Evolutionary conservation across 2,797 vertebrate genomes (phyloP), one percentile per base, ranked within the genome.

Genomic region (Notoglanidium macrostoma): DNA sequence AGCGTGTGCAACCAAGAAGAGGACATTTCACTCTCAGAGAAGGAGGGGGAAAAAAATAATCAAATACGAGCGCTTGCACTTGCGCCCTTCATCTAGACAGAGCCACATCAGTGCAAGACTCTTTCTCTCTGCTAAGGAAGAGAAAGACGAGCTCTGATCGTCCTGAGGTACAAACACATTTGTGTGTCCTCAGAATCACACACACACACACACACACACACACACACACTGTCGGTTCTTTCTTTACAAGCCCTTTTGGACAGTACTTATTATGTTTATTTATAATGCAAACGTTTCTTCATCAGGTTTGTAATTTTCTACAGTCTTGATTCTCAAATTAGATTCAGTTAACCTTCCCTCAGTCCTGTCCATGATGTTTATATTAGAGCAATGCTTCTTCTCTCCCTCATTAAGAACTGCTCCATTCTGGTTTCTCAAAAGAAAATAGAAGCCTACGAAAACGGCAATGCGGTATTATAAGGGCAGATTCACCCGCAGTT

Each of bases 181-280:
- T 61, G 23, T 51, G 29, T 8, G 19, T 40, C 84, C 84, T 65
- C 46, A 35, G n/a, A 61, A 74, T n/a, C 74, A 79, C 68, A 51
- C 54, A 68, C 70, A 70, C 44, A 83, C 79, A 84, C 5, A 14
- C 40, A 40, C 40, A 40, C 40, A 40, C 40, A 40, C 40, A 40
- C 40, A 40, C 40, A 40, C 40, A 40, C 40, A 40, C 40, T 3
- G 40, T 40, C 89, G 90, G 91, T 88, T 94, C 92, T 93, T 88
- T 92, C 90, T 76, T 91, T 91, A 91, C 88, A 74, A 84, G 55
- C 85, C 84, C 91, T 92, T 94, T 94, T 93, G 93, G 92, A 94
- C 93, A 94, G 92, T 95, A 93, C 92, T 95, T 93, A 95, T 95
- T 95, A 95, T 95, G 94, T 95, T 94, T 95, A 95, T 95, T 95